Evolutionary conservation across 1,140 invertebrate genomes (phyloP).

Genomic region (Teleogryllus occipitalis): DNA sequence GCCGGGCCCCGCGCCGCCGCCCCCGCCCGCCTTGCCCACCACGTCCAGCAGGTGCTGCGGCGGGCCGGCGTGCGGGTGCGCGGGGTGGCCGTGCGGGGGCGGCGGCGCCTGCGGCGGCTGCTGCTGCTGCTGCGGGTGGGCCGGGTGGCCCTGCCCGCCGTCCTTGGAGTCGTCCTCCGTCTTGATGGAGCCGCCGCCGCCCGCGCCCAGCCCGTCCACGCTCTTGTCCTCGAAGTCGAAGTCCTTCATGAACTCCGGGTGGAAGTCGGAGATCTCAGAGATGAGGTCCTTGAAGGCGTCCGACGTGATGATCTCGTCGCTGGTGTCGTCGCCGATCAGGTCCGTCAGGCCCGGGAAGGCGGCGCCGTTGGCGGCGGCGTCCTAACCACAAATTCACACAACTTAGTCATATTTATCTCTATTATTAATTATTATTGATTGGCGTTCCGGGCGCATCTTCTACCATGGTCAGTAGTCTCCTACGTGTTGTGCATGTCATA

Average conservation of each 20-base stretch:
- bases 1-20: conserved; percentile 26
- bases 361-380: conserved; percentile 57
- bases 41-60: conserved; percentile 10
- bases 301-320: conserved; percentile 69
- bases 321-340: conserved; percentile 70
- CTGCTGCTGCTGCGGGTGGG: conserved; percentile 16
- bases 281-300: conserved; percentile 82
- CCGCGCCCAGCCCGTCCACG: conserved; percentile 29
- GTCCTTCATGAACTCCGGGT: conserved; percentile 74
- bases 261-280: conserved; percentile 73
- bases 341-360: conserved; percentile 69
- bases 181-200: conserved; percentile 29
- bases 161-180: conserved; percentile 36
- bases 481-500: too few relatives aligned
- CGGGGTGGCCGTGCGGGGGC: neutral
- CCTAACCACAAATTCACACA: conserved; percentile 32
- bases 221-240: conserved; percentile 65
- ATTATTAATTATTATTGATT: too few relatives aligned
- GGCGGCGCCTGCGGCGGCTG: neutral
- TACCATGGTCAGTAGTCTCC: too few relatives aligned
- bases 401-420: too few relatives aligned
- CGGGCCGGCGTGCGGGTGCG: neutral
- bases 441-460: too few relatives aligned
- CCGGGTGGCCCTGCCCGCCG: too few relatives aligned
- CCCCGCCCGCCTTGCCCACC: neutral